phyloP scores from a whole-genome alignment of 2,797 vertebrate species.

The Lithobates sylvaticus region DNA sequence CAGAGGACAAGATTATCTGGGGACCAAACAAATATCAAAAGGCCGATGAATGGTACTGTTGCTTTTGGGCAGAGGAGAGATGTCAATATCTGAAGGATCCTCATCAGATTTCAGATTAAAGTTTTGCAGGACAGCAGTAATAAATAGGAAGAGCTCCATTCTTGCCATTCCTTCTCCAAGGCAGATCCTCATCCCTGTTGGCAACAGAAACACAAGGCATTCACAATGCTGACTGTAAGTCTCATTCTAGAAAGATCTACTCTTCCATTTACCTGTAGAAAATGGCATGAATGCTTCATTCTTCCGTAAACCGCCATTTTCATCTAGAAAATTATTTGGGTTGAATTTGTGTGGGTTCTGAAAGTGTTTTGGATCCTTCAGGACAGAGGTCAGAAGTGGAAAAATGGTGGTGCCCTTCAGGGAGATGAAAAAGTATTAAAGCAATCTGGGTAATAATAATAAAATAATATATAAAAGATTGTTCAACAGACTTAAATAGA shows the following conservation, averaged over 20 bases:
- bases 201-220: too few relatives aligned
- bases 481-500: too few relatives aligned
- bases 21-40: neutral
- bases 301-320: too few relatives aligned
- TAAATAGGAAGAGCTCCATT: slow-evolving; percentile 41
- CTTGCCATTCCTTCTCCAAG: slow-evolving; percentile 37
- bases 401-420: slow-evolving; percentile 22
- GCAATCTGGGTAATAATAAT: too few relatives aligned
- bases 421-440: neutral
- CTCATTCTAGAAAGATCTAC: too few relatives aligned
- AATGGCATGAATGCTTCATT: slow-evolving; percentile 12
- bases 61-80: slow-evolving; percentile 9
- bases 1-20: neutral
- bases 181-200: slow-evolving; percentile 34
- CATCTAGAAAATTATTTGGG: too few relatives aligned
- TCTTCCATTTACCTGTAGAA: slow-evolving; percentile 21
- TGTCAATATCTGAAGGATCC: slow-evolving; percentile 24
- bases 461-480: too few relatives aligned
- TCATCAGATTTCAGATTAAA: slow-evolving; percentile 31
- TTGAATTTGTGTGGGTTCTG: too few relatives aligned
- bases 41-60: neutral
- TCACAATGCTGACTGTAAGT: too few relatives aligned
- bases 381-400: slow-evolving; percentile 7
- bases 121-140: slow-evolving; percentile 36
- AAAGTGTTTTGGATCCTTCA: neutral